Evolutionary conservation across 2,113 vertebrate genomes (phyloP), one percentile per base, ranked within the genome.

Genomic region (Spea multiplicata): DNA sequence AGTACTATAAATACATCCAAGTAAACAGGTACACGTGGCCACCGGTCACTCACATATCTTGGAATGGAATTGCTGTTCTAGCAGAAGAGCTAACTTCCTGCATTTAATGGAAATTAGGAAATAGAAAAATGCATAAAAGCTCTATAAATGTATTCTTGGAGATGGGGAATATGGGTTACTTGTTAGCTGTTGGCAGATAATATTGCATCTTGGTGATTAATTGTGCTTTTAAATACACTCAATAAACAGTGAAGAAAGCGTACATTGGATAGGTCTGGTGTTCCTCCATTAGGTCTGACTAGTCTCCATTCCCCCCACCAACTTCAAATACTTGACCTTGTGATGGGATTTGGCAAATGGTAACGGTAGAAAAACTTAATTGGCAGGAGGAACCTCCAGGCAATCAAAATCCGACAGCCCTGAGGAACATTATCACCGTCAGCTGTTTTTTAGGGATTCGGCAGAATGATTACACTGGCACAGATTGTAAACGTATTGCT

Each of bases 221-320:
- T 57, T 72, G 70, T 57, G 30, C 30, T 72, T 44, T 46, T 72
- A 57, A 72, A 5, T 30, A 72, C 17, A 10, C 70, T 55, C 16
- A 73, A 64, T 64, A 64, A 64, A 64, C 55, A 64, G n/a, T 3
- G 61, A 30, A 61, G 46, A 47, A 8, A 45, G 53, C 0, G 44
- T 30, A 49, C 46, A 9, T 44, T 17, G 53, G 13, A n/a, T 45
- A 5, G 4, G 10, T 4, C 9, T 50, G 47, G 59, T 17, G 17
- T 16, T 1, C 3, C 9, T 48, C 46, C 55, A 73, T 14, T 45
- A n/a, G n/a, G 9, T 49, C 46, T n/a, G 16, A 46, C 14, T 61
- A 61, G 5, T 5, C 9, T n/a, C 57, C 57, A 1, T n/a, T 53
- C 50, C 50, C 50, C 16, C 3, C 30, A 17, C 30, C 12, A 65